Evolutionary conservation across 2,888 invertebrate species (phyloP).

Genomic region (Polia nebulosa): DNA sequence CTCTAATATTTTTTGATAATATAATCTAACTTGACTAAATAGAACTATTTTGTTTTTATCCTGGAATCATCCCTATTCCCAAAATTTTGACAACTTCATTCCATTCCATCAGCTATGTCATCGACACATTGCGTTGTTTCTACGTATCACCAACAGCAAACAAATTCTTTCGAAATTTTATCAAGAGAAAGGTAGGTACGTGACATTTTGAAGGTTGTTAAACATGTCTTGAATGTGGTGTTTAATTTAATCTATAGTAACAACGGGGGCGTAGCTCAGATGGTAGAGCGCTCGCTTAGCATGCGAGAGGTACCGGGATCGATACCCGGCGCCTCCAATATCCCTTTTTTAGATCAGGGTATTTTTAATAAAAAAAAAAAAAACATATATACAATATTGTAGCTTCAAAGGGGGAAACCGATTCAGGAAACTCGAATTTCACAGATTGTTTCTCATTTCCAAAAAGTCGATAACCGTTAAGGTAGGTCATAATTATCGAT

Average conservation of each 20-base stretch:
- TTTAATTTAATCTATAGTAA: background rate
- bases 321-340: conserved; percentile 84
- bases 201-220: conserved; percentile 16
- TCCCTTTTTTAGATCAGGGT: background rate
- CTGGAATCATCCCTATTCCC: too few species aligned
- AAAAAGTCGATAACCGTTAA: too few species aligned
- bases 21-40: too few species aligned
- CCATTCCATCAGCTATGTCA: background rate
- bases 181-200: conserved; percentile 72
- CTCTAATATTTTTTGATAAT: too few species aligned
- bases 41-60: too few species aligned
- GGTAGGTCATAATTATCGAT: too few species aligned
- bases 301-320: conserved; percentile 91
- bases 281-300: conserved; percentile 92
- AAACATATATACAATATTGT: too few species aligned
- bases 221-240: background rate
- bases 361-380: too few species aligned
- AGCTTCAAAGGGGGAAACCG: too few species aligned
- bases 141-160: background rate
- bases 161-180: background rate
- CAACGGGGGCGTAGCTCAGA: conserved; percentile 89
- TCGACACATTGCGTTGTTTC: too few species aligned
- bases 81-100: background rate
- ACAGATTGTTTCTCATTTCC: too few species aligned
- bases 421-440: too few species aligned